Conservation (phyloP, 2,113 vertebrate species). For the Hippocampus abdominalis region DNA sequence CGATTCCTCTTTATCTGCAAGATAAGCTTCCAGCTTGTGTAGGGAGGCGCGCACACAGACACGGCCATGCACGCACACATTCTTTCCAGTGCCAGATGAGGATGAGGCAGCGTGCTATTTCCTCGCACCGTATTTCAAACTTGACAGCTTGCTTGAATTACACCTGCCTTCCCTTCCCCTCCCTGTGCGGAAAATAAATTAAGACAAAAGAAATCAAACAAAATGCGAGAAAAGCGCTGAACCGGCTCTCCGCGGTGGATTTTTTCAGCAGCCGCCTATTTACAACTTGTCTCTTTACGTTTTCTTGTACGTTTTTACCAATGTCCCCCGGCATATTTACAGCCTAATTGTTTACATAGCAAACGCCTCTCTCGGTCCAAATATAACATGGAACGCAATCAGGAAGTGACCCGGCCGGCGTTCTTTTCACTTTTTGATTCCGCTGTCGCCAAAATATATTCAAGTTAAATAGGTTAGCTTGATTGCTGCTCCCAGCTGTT, state of each 20-base stretch:
- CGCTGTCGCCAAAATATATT: conserved; percentile 15
- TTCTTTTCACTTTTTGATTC: conserved; percentile 28
- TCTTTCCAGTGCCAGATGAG: conserved; percentile 48
- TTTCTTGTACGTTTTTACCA: conserved; percentile 2
- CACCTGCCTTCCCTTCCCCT: conserved; percentile 58
- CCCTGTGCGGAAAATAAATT: conserved; percentile 49
- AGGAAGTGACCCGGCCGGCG: neutral
- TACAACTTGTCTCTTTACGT: neutral
- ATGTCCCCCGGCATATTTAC: neutral
- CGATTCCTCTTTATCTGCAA: conserved; percentile 45
- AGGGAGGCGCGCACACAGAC: neutral
- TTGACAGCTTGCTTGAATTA: conserved; percentile 52
- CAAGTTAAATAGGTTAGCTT: conserved; percentile 15
- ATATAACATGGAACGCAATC: neutral
- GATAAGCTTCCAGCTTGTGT: conserved; percentile 46
- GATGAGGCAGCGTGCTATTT: conserved; percentile 55
- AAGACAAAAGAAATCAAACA: conserved; percentile 32
- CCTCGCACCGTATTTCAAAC: conserved; percentile 57
- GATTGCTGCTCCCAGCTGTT: conserved; percentile 17
- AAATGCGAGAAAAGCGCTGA: conserved; percentile 22
- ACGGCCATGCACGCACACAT: conserved; percentile 1
- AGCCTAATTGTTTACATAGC: neutral
- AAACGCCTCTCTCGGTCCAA: neutral
- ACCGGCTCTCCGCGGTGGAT: conserved; percentile 1
- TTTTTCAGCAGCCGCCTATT: conserved; percentile 5